Conservation (phyloP, 2,113 vertebrate genomes). For the Oreotrochilus melanogaster region DNA sequence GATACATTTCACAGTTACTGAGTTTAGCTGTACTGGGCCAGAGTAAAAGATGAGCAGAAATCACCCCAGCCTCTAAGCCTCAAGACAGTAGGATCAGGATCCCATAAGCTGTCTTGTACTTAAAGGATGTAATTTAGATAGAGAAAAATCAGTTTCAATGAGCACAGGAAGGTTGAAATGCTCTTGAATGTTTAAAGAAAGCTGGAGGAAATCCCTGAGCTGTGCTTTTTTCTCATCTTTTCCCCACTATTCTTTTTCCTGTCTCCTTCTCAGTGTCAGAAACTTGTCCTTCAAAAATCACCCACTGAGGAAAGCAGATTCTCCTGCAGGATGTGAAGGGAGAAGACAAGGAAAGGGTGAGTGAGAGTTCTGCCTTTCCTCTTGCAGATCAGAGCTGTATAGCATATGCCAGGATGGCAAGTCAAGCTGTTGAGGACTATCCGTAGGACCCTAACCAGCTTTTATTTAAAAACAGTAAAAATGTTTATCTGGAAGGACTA, state of each 20-base stretch:
- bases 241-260: neutral
- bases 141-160: neutral
- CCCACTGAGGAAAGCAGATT: neutral
- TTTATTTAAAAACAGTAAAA: conserved; percentile 16
- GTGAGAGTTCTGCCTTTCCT: neutral
- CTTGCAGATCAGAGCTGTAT: neutral
- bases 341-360: neutral
- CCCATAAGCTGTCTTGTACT: neutral
- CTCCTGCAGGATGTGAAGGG: neutral
- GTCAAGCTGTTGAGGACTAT: neutral
- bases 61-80: neutral
- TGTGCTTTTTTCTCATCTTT: neutral
- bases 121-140: neutral
- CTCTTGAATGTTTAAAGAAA: neutral
- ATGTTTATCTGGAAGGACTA: conserved; percentile 10
- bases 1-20: neutral
- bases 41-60: neutral
- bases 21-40: neutral
- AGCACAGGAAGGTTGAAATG: neutral
- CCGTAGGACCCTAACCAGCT: neutral
- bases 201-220: neutral
- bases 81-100: neutral
- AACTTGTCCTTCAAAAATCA: conserved; percentile 23
- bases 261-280: neutral
- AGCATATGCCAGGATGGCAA: neutral